phyloP scores from a whole-genome alignment of 2,113 vertebrate genomes.

The Puntigrus tetrazona region DNA sequence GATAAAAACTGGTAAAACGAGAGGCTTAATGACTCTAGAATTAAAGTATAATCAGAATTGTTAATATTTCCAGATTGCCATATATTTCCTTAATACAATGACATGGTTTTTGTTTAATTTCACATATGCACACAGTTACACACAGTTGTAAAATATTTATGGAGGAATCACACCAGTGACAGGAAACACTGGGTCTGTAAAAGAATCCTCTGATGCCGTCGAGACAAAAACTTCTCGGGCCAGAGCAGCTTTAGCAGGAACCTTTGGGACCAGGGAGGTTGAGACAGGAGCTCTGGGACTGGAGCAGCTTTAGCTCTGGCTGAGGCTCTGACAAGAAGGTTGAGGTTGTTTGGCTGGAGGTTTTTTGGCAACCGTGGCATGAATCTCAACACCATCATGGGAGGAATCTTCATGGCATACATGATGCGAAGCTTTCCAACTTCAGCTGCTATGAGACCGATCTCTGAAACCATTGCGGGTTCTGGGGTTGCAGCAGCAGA shows the following conservation, averaged over 20 bases:
- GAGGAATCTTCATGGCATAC: not conserved
- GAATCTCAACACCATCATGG: not conserved
- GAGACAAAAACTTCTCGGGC: not conserved
- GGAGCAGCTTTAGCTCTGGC: not conserved
- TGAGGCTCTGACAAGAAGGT: not conserved
- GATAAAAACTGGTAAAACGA: not conserved
- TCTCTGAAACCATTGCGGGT: not conserved
- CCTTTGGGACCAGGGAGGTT: too few relatives aligned
- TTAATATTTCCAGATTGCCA: too few relatives aligned
- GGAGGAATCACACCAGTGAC: not conserved
- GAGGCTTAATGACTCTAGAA: not conserved
- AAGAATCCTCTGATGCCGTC: not conserved
- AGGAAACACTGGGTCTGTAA: not conserved
- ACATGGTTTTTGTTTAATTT: not conserved
- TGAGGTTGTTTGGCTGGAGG: too few relatives aligned
- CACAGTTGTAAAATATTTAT: not conserved
- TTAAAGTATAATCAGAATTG: too few relatives aligned
- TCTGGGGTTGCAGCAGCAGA: not conserved
- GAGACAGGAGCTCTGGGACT: not conserved
- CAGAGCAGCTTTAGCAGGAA: too few relatives aligned
- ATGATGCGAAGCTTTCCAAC: not conserved
- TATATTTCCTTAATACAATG: not conserved
- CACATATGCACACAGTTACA: not conserved
- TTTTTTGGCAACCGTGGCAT: not conserved
- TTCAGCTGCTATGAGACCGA: not conserved